phyloP scores from a whole-genome alignment of 2,888 invertebrate genomes.

The Sylvicola fuscatus region DNA sequence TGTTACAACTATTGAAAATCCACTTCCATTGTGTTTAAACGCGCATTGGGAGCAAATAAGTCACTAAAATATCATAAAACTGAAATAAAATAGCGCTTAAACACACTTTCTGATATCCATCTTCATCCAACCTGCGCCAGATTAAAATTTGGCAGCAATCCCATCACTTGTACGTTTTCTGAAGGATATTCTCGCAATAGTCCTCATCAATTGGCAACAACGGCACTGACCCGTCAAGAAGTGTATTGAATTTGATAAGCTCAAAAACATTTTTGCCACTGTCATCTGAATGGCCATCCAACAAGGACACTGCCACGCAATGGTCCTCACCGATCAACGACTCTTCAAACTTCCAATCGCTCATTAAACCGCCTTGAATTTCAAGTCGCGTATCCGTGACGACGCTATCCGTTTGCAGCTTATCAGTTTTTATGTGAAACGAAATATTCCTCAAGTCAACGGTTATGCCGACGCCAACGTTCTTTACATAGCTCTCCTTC shows the following conservation, averaged over 20 bases:
- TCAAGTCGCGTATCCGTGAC: constrained; percentile 44
- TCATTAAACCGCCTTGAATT: constrained; percentile 32
- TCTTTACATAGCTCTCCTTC: constrained; percentile 90
- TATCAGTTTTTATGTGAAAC: constrained; percentile 42
- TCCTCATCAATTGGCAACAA: constrained; percentile 28
- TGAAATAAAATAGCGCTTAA: too few relatives aligned
- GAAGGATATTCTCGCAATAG: constrained; percentile 35
- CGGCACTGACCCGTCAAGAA: constrained; percentile 33
- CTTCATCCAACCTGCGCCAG: too few relatives aligned
- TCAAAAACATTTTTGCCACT: constrained; percentile 24
- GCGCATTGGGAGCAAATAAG: too few relatives aligned
- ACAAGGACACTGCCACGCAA: constrained; percentile 54
- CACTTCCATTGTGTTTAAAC: too few relatives aligned
- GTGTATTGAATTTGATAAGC: constrained; percentile 34
- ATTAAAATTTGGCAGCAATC: too few relatives aligned
- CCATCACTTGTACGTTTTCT: constrained; percentile 27
- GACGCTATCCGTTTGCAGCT: constrained; percentile 26
- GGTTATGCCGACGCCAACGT: constrained; percentile 68
- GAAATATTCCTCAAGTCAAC: constrained; percentile 53
- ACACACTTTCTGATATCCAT: too few relatives aligned
- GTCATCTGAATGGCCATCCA: constrained; percentile 15
- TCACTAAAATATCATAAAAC: too few relatives aligned
- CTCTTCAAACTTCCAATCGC: constrained; percentile 68
- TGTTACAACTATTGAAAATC: too few relatives aligned
- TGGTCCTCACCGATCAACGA: constrained; percentile 52